Evolutionary conservation across 2,888 invertebrate species (phyloP).

Genomic region (Dendrolimus houi): DNA sequence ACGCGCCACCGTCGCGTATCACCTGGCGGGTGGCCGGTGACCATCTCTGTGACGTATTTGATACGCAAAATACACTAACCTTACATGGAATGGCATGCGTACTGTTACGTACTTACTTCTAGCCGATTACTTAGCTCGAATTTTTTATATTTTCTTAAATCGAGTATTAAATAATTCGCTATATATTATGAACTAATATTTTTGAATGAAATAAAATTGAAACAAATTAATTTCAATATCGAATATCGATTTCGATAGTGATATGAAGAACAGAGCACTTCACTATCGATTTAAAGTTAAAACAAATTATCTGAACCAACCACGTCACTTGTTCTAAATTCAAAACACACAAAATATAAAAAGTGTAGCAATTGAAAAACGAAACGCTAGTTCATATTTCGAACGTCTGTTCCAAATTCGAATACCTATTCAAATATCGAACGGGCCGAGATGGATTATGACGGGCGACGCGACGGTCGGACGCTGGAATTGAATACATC

Average conservation of each 20-base stretch:
- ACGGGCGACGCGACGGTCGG: constrained; percentile 40
- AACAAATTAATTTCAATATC: neutral
- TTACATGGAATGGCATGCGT: neutral
- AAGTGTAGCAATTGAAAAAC: constrained; percentile 74
- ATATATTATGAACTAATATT: no score
- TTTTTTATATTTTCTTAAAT: no score
- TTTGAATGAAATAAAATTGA: neutral
- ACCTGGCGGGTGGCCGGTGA: constrained; percentile 1
- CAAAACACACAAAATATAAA: constrained; percentile 42
- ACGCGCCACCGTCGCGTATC: constrained; percentile 54
- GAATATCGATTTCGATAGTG: neutral
- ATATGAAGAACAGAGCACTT: neutral
- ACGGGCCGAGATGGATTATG: constrained; percentile 62
- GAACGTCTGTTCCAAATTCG: constrained; percentile 66
- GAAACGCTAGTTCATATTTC: constrained; percentile 71
- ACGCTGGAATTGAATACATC: constrained; percentile 44
- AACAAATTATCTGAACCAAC: neutral
- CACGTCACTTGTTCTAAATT: constrained; percentile 52
- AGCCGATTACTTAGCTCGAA: no score
- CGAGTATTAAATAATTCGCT: no score
- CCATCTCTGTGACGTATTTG: constrained; percentile 5
- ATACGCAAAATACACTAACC: neutral
- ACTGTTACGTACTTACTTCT: neutral
- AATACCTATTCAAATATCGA: constrained; percentile 70
- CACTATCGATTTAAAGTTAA: neutral